These are phyloP conservation scores for Tachysurus fulvidraco DNA, from an alignment of 2,113 vertebrate genomes.

Conservation along the genomic window DNA sequence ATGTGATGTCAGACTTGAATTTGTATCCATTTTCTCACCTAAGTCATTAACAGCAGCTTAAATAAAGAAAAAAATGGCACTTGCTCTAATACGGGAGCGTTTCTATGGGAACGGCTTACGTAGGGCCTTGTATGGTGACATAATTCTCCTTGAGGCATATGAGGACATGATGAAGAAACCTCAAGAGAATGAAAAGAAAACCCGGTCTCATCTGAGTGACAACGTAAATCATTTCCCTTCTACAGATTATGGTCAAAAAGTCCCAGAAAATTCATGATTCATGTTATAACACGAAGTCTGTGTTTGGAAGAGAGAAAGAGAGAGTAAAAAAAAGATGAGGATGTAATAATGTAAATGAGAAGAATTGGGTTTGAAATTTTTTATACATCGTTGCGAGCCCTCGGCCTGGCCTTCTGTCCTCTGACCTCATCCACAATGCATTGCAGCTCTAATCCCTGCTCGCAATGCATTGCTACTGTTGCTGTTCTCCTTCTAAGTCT, in stretches of 20 bases:
- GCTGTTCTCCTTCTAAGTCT: conserved; percentile 46
- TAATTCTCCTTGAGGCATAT: too few species aligned
- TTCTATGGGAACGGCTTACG: too few species aligned
- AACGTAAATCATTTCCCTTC: too few species aligned
- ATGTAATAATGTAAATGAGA: background rate
- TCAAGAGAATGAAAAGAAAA: too few species aligned
- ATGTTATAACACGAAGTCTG: too few species aligned
- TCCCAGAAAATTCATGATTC: too few species aligned
- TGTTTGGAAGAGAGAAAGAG: background rate
- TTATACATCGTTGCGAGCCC: conserved; percentile 2
- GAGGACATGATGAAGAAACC: too few species aligned
- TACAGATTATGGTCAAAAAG: too few species aligned
- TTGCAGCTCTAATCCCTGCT: conserved; percentile 66
- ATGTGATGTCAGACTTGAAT: background rate
- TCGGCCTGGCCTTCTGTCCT: conserved; percentile 53
- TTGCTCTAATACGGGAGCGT: too few species aligned
- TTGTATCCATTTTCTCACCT: background rate
- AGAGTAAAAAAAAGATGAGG: background rate
- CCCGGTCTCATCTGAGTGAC: too few species aligned
- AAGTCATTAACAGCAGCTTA: background rate
- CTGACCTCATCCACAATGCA: conserved; percentile 68
- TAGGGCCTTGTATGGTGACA: too few species aligned
- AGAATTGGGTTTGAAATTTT: background rate
- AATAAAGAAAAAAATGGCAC: background rate
- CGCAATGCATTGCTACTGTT: conserved; percentile 62